Evolutionary conservation across 2,888 invertebrate species (phyloP).

Genomic region (Coremacera marginata): DNA sequence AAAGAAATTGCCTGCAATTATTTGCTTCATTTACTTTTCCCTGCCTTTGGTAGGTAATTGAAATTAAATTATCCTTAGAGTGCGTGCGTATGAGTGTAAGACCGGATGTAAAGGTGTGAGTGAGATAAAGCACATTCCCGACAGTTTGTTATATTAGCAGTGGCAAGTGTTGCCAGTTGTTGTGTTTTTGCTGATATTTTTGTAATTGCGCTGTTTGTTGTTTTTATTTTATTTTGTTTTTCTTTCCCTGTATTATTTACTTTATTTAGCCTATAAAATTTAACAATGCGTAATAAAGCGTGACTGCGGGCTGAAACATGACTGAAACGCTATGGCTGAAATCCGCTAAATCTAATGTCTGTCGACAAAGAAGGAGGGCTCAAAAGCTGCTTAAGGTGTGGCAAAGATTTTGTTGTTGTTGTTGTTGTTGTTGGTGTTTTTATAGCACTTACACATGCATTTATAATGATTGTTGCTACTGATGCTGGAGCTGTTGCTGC

Average conservation of each 20-base stretch:
- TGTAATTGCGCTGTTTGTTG: constrained; percentile 9
- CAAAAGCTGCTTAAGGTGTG: constrained; percentile 3
- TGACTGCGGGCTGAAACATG: neutral
- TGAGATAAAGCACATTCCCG: constrained; percentile 15
- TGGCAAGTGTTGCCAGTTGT: neutral
- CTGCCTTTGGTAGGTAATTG: neutral
- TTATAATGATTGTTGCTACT: constrained; percentile 13
- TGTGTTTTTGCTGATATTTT: neutral
- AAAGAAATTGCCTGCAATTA: neutral
- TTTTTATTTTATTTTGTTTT: too few species aligned
- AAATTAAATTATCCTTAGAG: constrained; percentile 16
- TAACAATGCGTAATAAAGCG: constrained; percentile 22
- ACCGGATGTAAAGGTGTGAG: neutral
- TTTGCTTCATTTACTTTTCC: constrained; percentile 4
- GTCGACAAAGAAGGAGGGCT: neutral
- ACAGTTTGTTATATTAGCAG: constrained; percentile 1
- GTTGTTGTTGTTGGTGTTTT: neutral
- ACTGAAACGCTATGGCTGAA: neutral
- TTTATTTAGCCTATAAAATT: constrained; percentile 23
- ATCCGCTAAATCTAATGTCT: neutral
- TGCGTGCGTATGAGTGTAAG: neutral
- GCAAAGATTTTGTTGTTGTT: neutral
- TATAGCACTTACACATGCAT: neutral
- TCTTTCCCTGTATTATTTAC: neutral
- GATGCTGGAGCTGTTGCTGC: neutral